Evolutionary conservation across 2,797 vertebrate genomes (phyloP).

Genomic region (Coranthus polyacanthus): DNA sequence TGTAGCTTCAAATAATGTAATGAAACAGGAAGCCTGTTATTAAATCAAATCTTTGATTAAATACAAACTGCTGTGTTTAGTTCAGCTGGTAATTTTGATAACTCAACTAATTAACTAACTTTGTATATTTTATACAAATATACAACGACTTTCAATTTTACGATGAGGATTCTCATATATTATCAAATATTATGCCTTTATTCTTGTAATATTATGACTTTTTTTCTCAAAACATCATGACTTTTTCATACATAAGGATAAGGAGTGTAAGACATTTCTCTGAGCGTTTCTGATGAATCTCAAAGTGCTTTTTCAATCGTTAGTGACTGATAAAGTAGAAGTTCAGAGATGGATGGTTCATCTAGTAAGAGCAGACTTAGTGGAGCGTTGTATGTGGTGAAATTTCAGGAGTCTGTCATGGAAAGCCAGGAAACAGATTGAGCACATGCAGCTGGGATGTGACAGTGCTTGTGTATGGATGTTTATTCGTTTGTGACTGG

Average conservation of each 20-base stretch:
- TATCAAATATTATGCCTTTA: no score
- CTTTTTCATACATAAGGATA: background rate
- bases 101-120: no score
- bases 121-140: no score
- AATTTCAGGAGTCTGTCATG: slow-evolving; percentile 39
- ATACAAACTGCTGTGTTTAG: no score
- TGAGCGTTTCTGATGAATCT: slow-evolving; percentile 22
- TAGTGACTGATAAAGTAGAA: slow-evolving; percentile 23
- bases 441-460: slow-evolving; percentile 38
- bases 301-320: slow-evolving; percentile 17
- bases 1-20: no score
- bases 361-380: slow-evolving; percentile 45
- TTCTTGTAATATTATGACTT: no score
- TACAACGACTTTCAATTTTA: no score
- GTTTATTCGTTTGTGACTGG: slow-evolving; percentile 64
- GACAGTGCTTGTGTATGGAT: slow-evolving; percentile 41
- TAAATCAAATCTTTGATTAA: no score
- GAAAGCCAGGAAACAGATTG: slow-evolving; percentile 36
- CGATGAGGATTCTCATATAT: no score
- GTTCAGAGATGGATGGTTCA: slow-evolving; percentile 39
- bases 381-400: slow-evolving; percentile 24
- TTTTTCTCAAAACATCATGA: no score
- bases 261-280: slow-evolving; percentile 12
- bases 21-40: no score
- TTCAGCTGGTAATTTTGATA: no score